Percentiles rank a stretch among this genome's conserved stretches.
Conservation (phyloP, 2,113 vertebrate species). For the Mastomys coucha region DNA sequence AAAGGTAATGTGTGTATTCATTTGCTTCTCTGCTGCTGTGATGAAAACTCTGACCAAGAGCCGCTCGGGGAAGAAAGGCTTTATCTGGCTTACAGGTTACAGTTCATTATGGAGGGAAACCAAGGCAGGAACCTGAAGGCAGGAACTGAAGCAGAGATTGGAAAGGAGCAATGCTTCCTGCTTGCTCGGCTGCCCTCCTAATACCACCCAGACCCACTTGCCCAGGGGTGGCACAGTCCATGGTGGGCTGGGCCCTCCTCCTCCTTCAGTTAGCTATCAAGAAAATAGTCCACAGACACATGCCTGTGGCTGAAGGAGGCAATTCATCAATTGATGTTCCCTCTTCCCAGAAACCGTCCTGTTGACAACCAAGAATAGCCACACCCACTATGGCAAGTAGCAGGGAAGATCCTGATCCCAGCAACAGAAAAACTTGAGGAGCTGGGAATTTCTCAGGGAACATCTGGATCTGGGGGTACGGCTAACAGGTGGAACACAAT, state of each 20-base stretch:
- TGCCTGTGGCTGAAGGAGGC: not conserved
- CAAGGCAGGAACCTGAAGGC: not conserved
- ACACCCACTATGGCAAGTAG: not conserved
- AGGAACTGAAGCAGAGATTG: not conserved
- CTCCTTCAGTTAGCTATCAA: not conserved
- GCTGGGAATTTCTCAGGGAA: not conserved
- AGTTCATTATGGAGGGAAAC: not conserved
- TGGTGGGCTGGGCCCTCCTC: not conserved
- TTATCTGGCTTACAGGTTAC: not conserved
- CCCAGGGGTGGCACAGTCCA: not conserved
- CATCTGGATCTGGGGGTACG: not conserved
- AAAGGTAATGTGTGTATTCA: too few species aligned
- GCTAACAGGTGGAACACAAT: not conserved
- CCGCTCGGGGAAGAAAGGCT: not conserved
- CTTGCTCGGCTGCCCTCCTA: not conserved
- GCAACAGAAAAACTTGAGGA: not conserved
- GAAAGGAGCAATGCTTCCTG: not conserved
- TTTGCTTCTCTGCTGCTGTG: not conserved
- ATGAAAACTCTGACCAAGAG: not conserved
- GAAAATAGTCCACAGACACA: not conserved
- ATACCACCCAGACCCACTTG: not conserved
- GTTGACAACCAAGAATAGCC: not conserved
- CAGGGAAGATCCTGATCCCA: not conserved
- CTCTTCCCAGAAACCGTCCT: not conserved
- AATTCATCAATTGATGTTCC: not conserved